These are phyloP conservation scores for Mungos mungo DNA, from an alignment of 2,113 vertebrate genomes.

Conservation along the genomic window DNA sequence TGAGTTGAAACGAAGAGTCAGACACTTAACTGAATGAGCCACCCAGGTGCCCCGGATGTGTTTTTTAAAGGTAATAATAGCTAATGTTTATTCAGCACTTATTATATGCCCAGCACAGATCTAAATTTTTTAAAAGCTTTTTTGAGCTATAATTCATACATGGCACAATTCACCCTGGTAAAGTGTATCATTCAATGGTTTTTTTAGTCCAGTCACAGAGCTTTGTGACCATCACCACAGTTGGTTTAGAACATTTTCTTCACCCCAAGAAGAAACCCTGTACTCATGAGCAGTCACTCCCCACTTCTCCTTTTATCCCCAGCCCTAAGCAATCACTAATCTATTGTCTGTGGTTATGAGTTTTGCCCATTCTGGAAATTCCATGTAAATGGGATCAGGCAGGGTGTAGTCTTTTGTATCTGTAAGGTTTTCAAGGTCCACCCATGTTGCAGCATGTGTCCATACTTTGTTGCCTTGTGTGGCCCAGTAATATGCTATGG, in stretches of 20 bases:
- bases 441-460: accelerated
- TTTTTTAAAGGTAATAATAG: neutral
- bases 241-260: neutral
- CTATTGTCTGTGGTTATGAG: neutral
- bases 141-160: neutral
- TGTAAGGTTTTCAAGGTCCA: neutral
- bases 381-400: neutral
- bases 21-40: neutral
- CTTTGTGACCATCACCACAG: neutral
- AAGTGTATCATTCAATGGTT: neutral
- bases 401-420: neutral
- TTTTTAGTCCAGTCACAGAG: neutral
- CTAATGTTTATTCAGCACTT: neutral
- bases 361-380: neutral
- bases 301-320: neutral
- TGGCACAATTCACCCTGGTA: neutral
- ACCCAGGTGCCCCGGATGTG: neutral
- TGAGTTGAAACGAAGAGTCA: neutral
- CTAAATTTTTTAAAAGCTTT: neutral
- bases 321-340: neutral
- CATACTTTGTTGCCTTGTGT: neutral
- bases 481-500: neutral
- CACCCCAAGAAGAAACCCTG: neutral
- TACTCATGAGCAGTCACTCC: neutral
- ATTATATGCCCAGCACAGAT: neutral